Conservation (phyloP, 1,140 invertebrate species). For the Hormaphis cornu region DNA sequence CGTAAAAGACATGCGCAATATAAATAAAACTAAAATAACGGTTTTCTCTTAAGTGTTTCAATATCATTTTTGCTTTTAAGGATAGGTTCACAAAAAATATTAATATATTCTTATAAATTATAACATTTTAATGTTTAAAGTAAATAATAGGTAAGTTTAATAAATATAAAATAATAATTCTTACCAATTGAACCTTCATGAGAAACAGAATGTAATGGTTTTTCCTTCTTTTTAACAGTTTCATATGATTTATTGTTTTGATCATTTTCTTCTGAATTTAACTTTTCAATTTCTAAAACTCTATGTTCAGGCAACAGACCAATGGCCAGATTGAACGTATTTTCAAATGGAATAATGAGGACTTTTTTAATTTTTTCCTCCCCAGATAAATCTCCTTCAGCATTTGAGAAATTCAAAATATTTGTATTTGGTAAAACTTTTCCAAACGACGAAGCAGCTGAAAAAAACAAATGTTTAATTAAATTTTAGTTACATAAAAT, state of each 20-base stretch:
- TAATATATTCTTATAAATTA: too few relatives aligned
- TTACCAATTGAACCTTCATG: slow-evolving; percentile 29
- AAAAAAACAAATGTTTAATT: background rate
- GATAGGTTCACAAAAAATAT: too few relatives aligned
- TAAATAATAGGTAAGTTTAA: too few relatives aligned
- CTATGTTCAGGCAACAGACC: slow-evolving; percentile 15
- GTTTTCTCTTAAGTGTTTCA: too few relatives aligned
- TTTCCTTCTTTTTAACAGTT: slow-evolving; percentile 1
- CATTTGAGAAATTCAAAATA: slow-evolving; percentile 18
- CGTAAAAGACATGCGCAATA: too few relatives aligned
- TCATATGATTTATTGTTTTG: slow-evolving; percentile 17
- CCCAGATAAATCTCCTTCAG: background rate
- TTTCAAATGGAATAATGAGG: slow-evolving; percentile 18
- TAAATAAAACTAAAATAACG: too few relatives aligned
- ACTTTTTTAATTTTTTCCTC: slow-evolving; percentile 25
- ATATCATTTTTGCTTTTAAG: too few relatives aligned
- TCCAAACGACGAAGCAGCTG: slow-evolving; percentile 13
- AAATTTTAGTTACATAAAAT: background rate
- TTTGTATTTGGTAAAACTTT: slow-evolving; percentile 22
- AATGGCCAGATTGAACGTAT: background rate
- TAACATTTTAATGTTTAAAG: too few relatives aligned
- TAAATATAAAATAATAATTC: background rate
- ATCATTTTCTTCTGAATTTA: background rate
- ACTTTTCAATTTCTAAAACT: slow-evolving; percentile 20
- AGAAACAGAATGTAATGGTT: slow-evolving; percentile 26